phyloP scores from a whole-genome alignment of 1,140 invertebrate genomes.

The Euschistus heros region DNA sequence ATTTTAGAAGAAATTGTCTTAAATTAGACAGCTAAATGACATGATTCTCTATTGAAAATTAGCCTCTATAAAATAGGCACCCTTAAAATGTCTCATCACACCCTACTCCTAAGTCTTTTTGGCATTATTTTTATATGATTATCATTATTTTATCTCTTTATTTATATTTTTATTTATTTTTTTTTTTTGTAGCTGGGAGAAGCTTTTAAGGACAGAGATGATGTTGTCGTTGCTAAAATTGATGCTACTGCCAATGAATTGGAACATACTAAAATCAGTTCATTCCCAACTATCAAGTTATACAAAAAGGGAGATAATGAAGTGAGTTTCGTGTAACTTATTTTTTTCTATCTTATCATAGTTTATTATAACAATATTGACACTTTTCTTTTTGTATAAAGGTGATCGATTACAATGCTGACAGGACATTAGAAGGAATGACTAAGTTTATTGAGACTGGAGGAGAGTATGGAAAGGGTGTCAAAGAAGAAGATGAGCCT shows the following conservation, averaged over 20 bases:
- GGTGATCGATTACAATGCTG: constrained; percentile 87
- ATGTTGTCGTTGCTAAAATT: constrained; percentile 94
- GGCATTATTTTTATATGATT: too few relatives aligned
- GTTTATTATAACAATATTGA: background rate
- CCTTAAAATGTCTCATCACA: too few relatives aligned
- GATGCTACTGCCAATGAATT: constrained; percentile 96
- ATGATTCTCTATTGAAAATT: too few relatives aligned
- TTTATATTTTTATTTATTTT: constrained; percentile 1
- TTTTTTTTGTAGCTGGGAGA: constrained; percentile 53
- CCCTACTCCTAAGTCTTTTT: too few relatives aligned
- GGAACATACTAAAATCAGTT: constrained; percentile 86
- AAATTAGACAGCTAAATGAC: too few relatives aligned
- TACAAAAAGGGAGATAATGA: constrained; percentile 89
- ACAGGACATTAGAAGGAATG: constrained; percentile 87
- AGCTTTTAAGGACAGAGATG: constrained; percentile 74
- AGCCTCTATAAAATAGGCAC: too few relatives aligned
- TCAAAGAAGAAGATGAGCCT: constrained; percentile 43
- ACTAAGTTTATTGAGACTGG: constrained; percentile 82
- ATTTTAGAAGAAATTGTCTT: too few relatives aligned
- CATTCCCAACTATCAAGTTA: constrained; percentile 93
- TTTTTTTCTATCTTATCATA: constrained; percentile 6
- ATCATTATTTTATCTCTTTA: too few relatives aligned
- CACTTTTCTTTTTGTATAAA: constrained; percentile 34
- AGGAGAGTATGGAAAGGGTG: constrained; percentile 52
- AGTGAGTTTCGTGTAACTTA: constrained; percentile 40